Evolutionary conservation across 2,113 vertebrate species (phyloP).

Genomic region (Mus spicilegus): DNA sequence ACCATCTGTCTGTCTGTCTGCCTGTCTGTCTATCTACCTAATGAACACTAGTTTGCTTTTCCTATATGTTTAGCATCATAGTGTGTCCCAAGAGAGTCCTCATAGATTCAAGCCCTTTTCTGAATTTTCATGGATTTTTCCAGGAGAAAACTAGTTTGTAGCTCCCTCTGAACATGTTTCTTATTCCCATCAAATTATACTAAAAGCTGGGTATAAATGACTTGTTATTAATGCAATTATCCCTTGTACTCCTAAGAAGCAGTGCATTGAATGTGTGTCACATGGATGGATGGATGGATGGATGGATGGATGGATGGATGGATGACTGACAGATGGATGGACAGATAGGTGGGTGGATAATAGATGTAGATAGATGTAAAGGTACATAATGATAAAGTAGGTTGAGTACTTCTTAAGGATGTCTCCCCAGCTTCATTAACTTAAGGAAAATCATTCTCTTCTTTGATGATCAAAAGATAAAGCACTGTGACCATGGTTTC

Average conservation of each 20-base stretch:
- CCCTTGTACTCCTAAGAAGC: background rate
- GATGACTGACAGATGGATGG: background rate
- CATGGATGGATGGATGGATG: background rate
- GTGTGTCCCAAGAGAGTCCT: background rate
- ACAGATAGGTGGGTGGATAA: too few species aligned
- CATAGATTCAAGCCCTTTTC: background rate
- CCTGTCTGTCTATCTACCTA: background rate
- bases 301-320: background rate
- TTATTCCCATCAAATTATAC: background rate
- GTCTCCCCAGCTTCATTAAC: background rate
- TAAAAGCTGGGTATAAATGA: background rate
- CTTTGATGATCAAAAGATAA: background rate
- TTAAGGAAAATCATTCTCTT: background rate
- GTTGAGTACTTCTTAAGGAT: background rate
- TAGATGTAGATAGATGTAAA: too few species aligned
- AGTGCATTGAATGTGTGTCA: background rate
- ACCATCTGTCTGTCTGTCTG: background rate
- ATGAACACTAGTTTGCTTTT: background rate
- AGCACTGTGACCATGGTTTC: background rate
- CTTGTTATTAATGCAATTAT: slow-evolving; percentile 1
- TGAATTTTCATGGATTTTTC: background rate
- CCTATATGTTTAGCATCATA: background rate
- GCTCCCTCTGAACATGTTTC: background rate
- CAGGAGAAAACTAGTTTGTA: background rate
- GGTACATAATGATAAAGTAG: background rate